phyloP scores from a whole-genome alignment of 2,888 invertebrate species.

The Colletes collaris region DNA sequence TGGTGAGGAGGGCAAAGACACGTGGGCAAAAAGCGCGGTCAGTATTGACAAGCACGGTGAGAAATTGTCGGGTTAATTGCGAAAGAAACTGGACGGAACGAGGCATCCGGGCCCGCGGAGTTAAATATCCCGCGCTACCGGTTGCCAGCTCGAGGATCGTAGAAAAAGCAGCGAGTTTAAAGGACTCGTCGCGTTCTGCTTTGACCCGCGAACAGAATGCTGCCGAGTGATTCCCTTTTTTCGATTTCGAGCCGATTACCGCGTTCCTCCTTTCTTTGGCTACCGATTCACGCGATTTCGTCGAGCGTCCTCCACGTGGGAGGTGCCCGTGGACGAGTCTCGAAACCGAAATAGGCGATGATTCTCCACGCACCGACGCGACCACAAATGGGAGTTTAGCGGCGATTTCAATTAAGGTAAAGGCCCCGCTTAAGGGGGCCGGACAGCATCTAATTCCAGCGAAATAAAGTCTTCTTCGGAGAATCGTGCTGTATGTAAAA shows the following conservation, averaged over 20 bases:
- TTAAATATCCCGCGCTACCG: conserved; percentile 60
- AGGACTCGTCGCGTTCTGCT: conserved; percentile 36
- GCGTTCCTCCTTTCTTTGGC: conserved; percentile 3
- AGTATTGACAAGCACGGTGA: conserved; percentile 72
- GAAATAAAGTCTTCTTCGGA: too few species aligned
- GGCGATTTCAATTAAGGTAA: too few species aligned
- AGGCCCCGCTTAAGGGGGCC: too few species aligned
- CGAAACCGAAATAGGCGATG: too few species aligned
- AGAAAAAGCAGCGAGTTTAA: conserved; percentile 56
- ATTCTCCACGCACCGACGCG: too few species aligned
- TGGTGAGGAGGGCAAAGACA: conserved; percentile 46
- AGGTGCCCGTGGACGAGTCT: neutral
- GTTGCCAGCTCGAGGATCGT: conserved; percentile 27
- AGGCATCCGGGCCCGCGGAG: conserved; percentile 43
- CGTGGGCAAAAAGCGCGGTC: conserved; percentile 54
- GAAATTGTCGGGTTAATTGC: conserved; percentile 72
- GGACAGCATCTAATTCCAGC: too few species aligned
- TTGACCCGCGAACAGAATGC: conserved; percentile 47
- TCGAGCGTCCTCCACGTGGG: conserved; percentile 4
- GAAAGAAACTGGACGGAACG: conserved; percentile 62
- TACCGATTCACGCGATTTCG: neutral
- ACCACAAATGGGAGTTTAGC: too few species aligned
- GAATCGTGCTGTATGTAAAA: too few species aligned
- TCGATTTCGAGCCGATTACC: conserved; percentile 25
- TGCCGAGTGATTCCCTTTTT: neutral